Conservation (phyloP, 2,113 vertebrate genomes). For the Hippocampus mohnikei region DNA sequence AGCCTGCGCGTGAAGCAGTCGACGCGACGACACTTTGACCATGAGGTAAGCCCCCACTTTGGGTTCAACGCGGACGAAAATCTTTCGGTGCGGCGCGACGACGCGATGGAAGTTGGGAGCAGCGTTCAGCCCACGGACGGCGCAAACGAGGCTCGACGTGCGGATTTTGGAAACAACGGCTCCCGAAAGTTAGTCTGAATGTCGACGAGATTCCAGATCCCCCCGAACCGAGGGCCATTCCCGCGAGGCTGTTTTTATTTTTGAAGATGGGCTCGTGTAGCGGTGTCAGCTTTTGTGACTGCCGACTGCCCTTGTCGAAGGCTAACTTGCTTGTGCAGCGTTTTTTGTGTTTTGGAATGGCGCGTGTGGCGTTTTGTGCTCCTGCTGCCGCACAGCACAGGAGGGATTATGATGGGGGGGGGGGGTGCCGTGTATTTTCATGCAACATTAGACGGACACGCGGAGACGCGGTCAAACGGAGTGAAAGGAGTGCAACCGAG, state of each 20-base stretch:
- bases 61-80: not conserved
- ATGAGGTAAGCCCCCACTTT: slow-evolving; percentile 66
- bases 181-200: not conserved
- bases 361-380: slow-evolving; percentile 19
- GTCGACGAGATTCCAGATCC: not conserved
- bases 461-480: not conserved
- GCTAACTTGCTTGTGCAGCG: slow-evolving; percentile 24
- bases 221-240: not conserved
- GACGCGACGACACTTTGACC: slow-evolving; percentile 30
- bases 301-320: not conserved
- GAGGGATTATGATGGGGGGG: slow-evolving; percentile 43
- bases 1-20: slow-evolving; percentile 9
- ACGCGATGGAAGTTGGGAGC: slow-evolving; percentile 17
- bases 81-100: not conserved
- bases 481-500: not conserved
- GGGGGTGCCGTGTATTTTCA: slow-evolving; percentile 25
- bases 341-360: slow-evolving; percentile 37
- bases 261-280: not conserved
- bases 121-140: not conserved
- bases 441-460: slow-evolving; percentile 20
- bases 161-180: not conserved
- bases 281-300: not conserved
- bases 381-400: slow-evolving; percentile 28
- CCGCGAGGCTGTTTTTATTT: not conserved
- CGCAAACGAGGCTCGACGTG: not conserved